Evolutionary conservation across 2,797 vertebrate genomes (phyloP).

Genomic region (Anguilla marmorata): DNA sequence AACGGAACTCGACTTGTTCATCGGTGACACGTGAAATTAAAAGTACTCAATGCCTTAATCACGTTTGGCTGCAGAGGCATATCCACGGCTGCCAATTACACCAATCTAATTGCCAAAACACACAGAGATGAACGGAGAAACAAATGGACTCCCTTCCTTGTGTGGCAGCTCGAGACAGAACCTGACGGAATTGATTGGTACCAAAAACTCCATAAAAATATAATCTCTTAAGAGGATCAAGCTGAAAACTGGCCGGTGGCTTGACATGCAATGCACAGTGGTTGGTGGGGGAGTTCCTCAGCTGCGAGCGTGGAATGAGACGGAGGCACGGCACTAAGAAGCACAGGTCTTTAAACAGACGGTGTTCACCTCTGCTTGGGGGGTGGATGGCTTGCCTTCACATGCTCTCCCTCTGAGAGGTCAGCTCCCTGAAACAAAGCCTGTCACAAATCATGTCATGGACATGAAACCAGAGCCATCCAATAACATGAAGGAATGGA

Average conservation of each 20-base stretch:
- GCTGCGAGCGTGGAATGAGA: background rate
- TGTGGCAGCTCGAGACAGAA: conserved; percentile 6
- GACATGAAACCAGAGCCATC: background rate
- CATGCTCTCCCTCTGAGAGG: background rate
- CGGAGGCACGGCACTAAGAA: background rate
- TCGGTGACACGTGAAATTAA: background rate
- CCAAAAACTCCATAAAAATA: conserved; percentile 27
- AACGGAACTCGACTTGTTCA: background rate
- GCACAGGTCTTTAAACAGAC: background rate
- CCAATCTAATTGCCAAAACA: background rate
- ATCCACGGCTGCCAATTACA: background rate
- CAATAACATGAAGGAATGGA: background rate
- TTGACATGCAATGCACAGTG: conserved; percentile 1
- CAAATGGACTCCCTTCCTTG: conserved; percentile 13
- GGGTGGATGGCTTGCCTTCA: conserved; percentile 5
- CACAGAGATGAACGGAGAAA: background rate
- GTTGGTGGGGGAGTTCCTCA: background rate
- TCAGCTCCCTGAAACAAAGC: background rate
- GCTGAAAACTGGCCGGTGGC: background rate
- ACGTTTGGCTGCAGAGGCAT: background rate
- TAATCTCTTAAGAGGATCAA: conserved; percentile 29
- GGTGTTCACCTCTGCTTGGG: background rate
- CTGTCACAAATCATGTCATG: background rate
- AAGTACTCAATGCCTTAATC: background rate
- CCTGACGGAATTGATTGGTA: conserved; percentile 27